Percentiles rank a stretch among this genome's conserved stretches.
Conservation (phyloP, 2,888 invertebrate genomes). For the Drosophila paracracens region DNA sequence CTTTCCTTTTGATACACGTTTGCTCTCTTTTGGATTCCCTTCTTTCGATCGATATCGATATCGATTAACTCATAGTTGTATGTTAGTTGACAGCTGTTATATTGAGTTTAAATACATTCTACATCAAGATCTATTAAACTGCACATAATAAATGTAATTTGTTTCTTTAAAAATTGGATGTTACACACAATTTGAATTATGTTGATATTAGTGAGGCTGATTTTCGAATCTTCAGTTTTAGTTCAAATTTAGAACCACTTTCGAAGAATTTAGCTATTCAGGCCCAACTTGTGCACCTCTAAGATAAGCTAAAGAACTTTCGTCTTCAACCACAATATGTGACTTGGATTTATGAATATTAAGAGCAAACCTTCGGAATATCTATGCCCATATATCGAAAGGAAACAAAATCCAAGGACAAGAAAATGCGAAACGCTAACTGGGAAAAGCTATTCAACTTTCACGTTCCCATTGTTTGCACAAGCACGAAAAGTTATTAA, state of each 20-base stretch:
- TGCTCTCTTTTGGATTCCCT: too few species aligned
- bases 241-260: neutral
- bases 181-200: neutral
- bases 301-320: constrained; percentile 33
- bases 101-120: neutral
- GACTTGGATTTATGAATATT: constrained; percentile 57
- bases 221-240: neutral
- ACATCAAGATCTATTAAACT: too few species aligned
- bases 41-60: too few species aligned
- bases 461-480: constrained; percentile 75
- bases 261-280: neutral
- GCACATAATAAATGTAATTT: neutral
- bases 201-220: neutral
- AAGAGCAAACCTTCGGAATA: constrained; percentile 13
- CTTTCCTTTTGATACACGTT: too few species aligned
- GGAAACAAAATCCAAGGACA: constrained; percentile 20
- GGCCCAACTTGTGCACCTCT: neutral
- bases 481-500: constrained; percentile 77
- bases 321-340: constrained; percentile 37
- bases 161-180: neutral
- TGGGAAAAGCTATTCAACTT: constrained; percentile 69
- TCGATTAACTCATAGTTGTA: too few species aligned
- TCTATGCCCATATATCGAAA: constrained; percentile 7
- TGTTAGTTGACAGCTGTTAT: too few species aligned
- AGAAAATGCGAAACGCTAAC: constrained; percentile 42